Base-by-base conservation (phyloP, 2,113 vertebrate species). In the Eulemur macaco region DNA sequence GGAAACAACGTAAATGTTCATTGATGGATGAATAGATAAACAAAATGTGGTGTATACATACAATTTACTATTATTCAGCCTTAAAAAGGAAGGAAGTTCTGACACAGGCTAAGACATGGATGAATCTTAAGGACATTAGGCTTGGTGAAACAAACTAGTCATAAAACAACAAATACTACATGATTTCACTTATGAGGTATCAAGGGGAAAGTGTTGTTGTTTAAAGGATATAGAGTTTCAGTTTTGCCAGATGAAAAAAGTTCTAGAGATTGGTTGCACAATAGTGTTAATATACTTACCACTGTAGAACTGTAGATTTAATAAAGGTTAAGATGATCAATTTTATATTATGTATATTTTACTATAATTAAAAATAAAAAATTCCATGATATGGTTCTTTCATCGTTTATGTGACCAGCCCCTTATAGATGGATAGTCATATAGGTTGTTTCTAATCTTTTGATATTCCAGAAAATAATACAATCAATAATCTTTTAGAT, bases 391-490 rank as follows among this genome's bases (percentile, higher is more conserved):
- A n/a, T 77, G 29, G 4, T 81, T 82, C 76, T 91, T 87, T 66
- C 6, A 58, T 84, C 87, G 86, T 85, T 92, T 91, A 64, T 86
- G 1, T 95, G n/a, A 37, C 89, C 42, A 94, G 8, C 89, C 17
- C 25, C 29, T 83, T 94, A 73, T 7, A 71, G 18, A 76, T 60
- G 45, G 23, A 74, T 64, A 29, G 10, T 87, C n/a, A 37, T 96
- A 80, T 87, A 81, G 50, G 11, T 83, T 89, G 60, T 91, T 87
- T 86, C 71, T 81, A 66, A 25, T 64, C 17, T 93, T 92, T 37
- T 86, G 50, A 52, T 94, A 78, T 80, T 91, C 42, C 9, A 97
- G 47, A 20, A 96, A 95, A 73, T 90, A 42, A 45, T 63, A n/a
- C 31, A 45, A 37, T 56, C 31, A 81, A 27, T 90, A 78, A 74